A percentile compares a stretch with the other conserved stretches of the same genome.
phyloP scores from a whole-genome alignment of 2,888 invertebrate genomes.

The Lottia scabra region DNA sequence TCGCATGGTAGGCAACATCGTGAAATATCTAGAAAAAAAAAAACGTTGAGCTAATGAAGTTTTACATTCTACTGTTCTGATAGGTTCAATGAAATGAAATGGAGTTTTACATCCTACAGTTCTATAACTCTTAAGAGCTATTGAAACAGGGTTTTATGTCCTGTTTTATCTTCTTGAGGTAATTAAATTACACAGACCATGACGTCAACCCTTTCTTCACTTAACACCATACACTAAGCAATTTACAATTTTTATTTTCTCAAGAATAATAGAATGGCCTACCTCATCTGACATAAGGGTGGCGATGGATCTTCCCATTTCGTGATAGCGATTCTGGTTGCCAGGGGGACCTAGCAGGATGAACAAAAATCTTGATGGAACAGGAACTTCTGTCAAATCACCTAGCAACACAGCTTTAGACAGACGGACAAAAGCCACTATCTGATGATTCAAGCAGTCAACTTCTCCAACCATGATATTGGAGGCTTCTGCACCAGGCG shows the following conservation, averaged over 20 bases:
- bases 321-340: slow-evolving; percentile 78
- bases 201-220: too few relatives aligned
- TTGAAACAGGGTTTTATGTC: too few relatives aligned
- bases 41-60: not conserved
- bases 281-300: slow-evolving; percentile 81
- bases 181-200: too few relatives aligned
- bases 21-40: slow-evolving; percentile 59
- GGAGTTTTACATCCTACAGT: too few relatives aligned
- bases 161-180: too few relatives aligned
- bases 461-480: slow-evolving; percentile 98
- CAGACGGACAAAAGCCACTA: slow-evolving; percentile 93
- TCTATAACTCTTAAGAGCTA: too few relatives aligned
- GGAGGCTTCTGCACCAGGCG: slow-evolving; percentile 96
- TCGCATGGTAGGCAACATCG: slow-evolving; percentile 66
- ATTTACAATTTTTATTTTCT: too few relatives aligned
- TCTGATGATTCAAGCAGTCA: slow-evolving; percentile 91
- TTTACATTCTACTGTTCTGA: too few relatives aligned
- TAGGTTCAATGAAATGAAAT: too few relatives aligned
- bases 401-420: slow-evolving; percentile 90
- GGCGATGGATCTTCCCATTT: slow-evolving; percentile 94
- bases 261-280: slow-evolving; percentile 1
- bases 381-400: slow-evolving; percentile 94
- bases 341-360: slow-evolving; percentile 84
- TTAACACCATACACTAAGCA: too few relatives aligned
- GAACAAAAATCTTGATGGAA: slow-evolving; percentile 88